phyloP scores from a whole-genome alignment of 2,113 vertebrate species.

The Chloropsis hardwickii region DNA sequence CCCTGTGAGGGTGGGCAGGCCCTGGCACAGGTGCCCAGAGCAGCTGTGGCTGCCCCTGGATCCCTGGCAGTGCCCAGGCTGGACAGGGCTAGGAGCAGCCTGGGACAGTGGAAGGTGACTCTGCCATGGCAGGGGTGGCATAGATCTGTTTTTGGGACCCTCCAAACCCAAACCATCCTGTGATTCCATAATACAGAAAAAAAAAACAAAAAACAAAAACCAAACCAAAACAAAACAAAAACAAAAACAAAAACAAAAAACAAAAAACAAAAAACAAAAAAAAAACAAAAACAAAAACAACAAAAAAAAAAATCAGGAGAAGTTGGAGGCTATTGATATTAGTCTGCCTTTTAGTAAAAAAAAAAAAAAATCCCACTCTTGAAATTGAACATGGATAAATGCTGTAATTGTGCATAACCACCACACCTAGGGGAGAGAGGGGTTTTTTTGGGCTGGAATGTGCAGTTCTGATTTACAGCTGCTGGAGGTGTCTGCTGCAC shows the following conservation, averaged over 20 bases:
- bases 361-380: too few relatives aligned
- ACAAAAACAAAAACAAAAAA: too few relatives aligned
- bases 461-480: background rate
- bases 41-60: background rate
- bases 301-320: background rate
- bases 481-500: background rate
- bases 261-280: too few relatives aligned
- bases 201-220: too few relatives aligned
- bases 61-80: background rate
- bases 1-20: accelerated
- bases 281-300: too few relatives aligned
- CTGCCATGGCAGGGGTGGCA: background rate
- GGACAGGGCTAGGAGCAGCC: background rate
- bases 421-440: background rate
- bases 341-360: background rate
- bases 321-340: background rate
- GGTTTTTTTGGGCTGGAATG: background rate
- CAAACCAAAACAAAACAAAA: too few relatives aligned
- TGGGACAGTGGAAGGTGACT: background rate
- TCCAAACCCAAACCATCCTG: background rate
- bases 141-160: background rate
- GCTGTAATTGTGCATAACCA: background rate
- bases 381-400: background rate
- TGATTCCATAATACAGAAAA: background rate
- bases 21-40: background rate